Evolutionary conservation across 2,888 invertebrate genomes (phyloP), one percentile per base, ranked within the genome.

Genomic region (Apodemia mormo): DNA sequence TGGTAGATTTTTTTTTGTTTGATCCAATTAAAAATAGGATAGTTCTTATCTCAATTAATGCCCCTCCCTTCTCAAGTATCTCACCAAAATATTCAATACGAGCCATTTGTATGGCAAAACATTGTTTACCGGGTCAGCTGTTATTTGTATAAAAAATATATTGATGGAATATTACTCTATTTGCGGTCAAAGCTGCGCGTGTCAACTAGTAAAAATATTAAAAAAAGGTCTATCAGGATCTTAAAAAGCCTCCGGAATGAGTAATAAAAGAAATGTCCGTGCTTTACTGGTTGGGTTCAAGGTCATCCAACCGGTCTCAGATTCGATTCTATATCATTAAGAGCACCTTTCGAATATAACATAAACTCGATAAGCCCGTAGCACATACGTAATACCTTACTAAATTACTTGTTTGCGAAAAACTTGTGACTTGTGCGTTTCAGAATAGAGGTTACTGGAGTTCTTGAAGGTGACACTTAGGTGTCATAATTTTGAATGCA

Each of bases 301-400:
- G 78, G 76, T 54, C 66, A 68, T 9, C 8, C 10, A 71, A 75
- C 75, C 75, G 75, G 75, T 68, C 73, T 65, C 65, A 66, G 61
- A 71, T 68, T 66, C 68, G 70, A 72, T 70, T 68, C 66, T 49
- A 67, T 64, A 67, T 67, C 70, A 65, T 71, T 66, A 67, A 70
- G 71, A 72, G 68, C 71, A 71, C 76, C 75, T 76, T 76, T 75
- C 75, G 72, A 74, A 74, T 71, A 70, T 68, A 73, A 73, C 64
- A 68, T 56, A 71, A 76, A 75, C 74, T 73, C 75, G 75, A 72
- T 64, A 67, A 66, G 64, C 33, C 43, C 54, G n/a, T 67, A 67
- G 12, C 54, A 70, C 65, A 68, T 54, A 61, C 66, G 68, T 70
- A 72, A 70, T 54, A 67, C 67, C 6, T 40, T 9, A 45, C 52